phyloP scores from a whole-genome alignment of 2,888 invertebrate species.

The Pseudoips prasinana region DNA sequence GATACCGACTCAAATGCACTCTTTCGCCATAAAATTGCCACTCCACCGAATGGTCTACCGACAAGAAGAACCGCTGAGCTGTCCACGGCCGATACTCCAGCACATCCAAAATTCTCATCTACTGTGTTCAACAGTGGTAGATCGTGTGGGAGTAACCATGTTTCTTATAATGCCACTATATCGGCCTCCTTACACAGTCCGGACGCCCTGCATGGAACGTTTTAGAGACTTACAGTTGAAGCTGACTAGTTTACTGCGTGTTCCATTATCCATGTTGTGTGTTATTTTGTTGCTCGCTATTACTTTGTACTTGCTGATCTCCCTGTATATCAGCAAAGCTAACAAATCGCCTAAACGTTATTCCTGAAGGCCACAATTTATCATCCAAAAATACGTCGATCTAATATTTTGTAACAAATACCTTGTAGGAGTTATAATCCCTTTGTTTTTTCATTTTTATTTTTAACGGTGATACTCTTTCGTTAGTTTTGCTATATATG shows the following conservation, averaged over 20 bases:
- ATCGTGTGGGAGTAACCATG: conserved; percentile 12
- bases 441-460: conserved; percentile 15
- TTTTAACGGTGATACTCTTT: conserved; percentile 13
- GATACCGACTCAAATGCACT: conserved; percentile 1
- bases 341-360: conserved; percentile 17
- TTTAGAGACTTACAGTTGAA: conserved; percentile 8
- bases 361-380: conserved; percentile 25
- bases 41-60: conserved; percentile 6
- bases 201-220: conserved; percentile 12
- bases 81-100: conserved; percentile 13
- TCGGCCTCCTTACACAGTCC: conserved; percentile 11
- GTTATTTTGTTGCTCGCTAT: conserved; percentile 11
- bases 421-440: conserved; percentile 17
- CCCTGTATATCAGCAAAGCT: too few relatives aligned
- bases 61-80: conserved; percentile 1
- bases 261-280: conserved; percentile 1
- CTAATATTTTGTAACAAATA: conserved; percentile 20
- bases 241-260: not conserved
- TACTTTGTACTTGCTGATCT: not conserved
- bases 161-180: conserved; percentile 1
- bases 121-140: conserved; percentile 2
- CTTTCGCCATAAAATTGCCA: conserved; percentile 6
- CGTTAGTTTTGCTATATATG: conserved; percentile 10
- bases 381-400: conserved; percentile 15
- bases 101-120: conserved; percentile 5